Percentiles rank a stretch among this genome's conserved stretches.
Conservation (phyloP, 2,113 vertebrate genomes). For the Lampris megalopsis region DNA sequence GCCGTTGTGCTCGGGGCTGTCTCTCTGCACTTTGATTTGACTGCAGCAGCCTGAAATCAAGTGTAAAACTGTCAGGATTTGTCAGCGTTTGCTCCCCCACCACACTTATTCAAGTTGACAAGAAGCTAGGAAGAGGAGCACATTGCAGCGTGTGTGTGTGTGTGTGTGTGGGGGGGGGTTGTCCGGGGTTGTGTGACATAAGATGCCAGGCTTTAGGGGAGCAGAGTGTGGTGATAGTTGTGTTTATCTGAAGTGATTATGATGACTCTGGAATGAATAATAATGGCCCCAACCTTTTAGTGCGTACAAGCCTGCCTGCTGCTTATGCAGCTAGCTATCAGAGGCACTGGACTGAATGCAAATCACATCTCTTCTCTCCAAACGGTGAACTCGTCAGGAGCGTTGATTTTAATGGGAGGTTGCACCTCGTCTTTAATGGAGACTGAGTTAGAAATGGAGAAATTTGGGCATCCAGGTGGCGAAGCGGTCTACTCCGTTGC, state of each 20-base stretch:
- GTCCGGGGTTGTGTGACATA: constrained; percentile 46
- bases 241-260: constrained; percentile 67
- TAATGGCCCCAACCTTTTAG: constrained; percentile 19
- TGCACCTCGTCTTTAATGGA: neutral
- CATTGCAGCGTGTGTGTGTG: constrained; percentile 35
- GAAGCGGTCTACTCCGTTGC: no score
- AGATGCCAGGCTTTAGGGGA: constrained; percentile 39
- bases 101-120: constrained; percentile 69
- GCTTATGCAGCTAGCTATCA: constrained; percentile 14
- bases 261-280: constrained; percentile 54
- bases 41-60: constrained; percentile 71
- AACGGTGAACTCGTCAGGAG: neutral
- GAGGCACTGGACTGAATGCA: constrained; percentile 11
- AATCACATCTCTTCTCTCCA: neutral
- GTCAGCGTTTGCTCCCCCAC: constrained; percentile 62
- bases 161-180: constrained; percentile 1
- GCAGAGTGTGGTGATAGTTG: constrained; percentile 54
- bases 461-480: no score
- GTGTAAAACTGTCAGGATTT: constrained; percentile 74
- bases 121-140: constrained; percentile 59
- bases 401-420: constrained; percentile 2
- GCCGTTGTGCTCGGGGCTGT: constrained; percentile 49
- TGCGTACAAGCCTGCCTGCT: constrained; percentile 12
- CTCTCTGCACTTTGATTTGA: constrained; percentile 53
- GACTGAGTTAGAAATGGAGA: no score